Evolutionary conservation across 2,797 vertebrate species (phyloP).

Genomic region (Chaunax sp.): DNA sequence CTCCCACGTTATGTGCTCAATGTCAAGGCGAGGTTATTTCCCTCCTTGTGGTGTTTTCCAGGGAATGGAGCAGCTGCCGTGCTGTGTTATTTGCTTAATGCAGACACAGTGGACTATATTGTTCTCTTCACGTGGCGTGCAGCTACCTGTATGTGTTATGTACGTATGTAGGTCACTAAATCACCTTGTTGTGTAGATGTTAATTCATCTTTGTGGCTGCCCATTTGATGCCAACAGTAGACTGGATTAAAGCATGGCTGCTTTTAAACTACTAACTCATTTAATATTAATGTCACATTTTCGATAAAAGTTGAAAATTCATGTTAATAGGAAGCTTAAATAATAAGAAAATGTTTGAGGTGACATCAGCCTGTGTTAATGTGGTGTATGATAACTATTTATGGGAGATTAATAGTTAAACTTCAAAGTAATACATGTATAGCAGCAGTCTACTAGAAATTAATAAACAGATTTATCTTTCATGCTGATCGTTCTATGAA

Average conservation of each 20-base stretch:
- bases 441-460: too few relatives aligned
- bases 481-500: not conserved
- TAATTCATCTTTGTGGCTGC: too few relatives aligned
- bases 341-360: too few relatives aligned
- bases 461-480: too few relatives aligned
- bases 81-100: constrained; percentile 43
- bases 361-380: not conserved
- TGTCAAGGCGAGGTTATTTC: constrained; percentile 80
- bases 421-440: too few relatives aligned
- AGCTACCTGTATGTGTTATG: constrained; percentile 6
- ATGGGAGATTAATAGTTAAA: not conserved
- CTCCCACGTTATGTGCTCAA: constrained; percentile 64
- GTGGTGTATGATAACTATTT: not conserved
- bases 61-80: constrained; percentile 55
- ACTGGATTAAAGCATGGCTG: not conserved
- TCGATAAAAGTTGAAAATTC: not conserved
- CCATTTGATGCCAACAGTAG: constrained; percentile 2
- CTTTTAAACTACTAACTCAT: not conserved
- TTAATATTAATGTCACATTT: not conserved
- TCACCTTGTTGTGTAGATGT: constrained; percentile 12
- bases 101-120: constrained; percentile 28
- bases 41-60: constrained; percentile 71
- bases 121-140: constrained; percentile 59
- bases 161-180: constrained; percentile 29
- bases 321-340: not conserved